Percentiles rank a stretch among this genome's conserved stretches.
Conservation (phyloP, 2,888 invertebrate genomes). For the Fissipunctia ypsillon region DNA sequence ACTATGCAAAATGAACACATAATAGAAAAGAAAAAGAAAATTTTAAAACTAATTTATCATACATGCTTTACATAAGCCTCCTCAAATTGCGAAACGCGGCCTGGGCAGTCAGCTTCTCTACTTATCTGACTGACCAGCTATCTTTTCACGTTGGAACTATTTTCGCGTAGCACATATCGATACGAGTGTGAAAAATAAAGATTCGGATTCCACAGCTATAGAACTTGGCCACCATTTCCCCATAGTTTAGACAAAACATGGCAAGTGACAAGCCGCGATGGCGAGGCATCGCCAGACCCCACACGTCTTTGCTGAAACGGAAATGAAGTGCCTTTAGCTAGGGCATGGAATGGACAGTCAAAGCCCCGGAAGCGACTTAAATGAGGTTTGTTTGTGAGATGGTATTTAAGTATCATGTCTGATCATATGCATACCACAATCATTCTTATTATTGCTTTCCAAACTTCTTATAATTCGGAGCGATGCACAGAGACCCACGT, state of each 20-base stretch:
- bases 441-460: not conserved
- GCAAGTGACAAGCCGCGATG: constrained; percentile 46
- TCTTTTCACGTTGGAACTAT: not conserved
- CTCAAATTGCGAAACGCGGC: too few relatives aligned
- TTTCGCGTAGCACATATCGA: not conserved
- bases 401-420: constrained; percentile 9
- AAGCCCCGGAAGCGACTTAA: constrained; percentile 74
- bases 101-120: not conserved
- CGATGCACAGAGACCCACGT: not conserved
- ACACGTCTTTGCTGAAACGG: constrained; percentile 68
- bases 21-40: not conserved
- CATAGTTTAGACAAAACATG: constrained; percentile 23
- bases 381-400: constrained; percentile 73
- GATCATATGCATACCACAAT: not conserved
- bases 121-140: not conserved
- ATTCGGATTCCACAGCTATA: not conserved
- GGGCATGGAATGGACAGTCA: constrained; percentile 61
- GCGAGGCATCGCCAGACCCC: constrained; percentile 30
- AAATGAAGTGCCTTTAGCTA: constrained; percentile 76
- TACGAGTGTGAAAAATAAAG: not conserved
- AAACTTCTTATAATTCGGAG: not conserved
- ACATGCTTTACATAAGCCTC: not conserved
- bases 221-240: constrained; percentile 5
- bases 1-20: not conserved
- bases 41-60: not conserved